Conservation (phyloP, 64 coral and sea anemone species). For the Stylophora pistillata region DNA sequence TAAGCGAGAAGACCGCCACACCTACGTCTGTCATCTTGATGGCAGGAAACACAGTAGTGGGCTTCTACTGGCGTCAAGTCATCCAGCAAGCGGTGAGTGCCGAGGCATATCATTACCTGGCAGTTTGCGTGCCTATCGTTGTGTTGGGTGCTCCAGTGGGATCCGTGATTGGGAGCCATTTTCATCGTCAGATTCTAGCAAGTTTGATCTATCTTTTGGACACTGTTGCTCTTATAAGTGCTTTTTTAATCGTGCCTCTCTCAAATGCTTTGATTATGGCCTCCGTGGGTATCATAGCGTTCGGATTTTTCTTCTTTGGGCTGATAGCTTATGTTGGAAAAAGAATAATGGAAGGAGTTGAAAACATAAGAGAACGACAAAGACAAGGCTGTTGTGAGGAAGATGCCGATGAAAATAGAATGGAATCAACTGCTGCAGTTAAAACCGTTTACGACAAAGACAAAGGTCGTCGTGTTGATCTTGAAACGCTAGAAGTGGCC, state of each 20-base stretch:
- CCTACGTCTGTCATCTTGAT: conserved; percentile 74
- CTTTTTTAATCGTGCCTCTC: conserved; percentile 31
- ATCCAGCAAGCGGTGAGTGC: conserved; percentile 41
- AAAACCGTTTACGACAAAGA: no score
- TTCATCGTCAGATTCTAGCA: conserved; percentile 71
- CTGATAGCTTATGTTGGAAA: conserved; percentile 41
- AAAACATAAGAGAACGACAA: background rate
- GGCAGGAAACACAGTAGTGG: conserved; percentile 76
- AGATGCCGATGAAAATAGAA: background rate
- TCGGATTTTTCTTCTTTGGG: conserved; percentile 66
- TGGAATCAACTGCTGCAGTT: no score
- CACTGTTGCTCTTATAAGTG: conserved; percentile 61
- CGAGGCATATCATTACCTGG: conserved; percentile 56
- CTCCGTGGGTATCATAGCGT: conserved; percentile 43
- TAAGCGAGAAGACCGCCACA: conserved; percentile 80
- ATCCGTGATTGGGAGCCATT: conserved; percentile 69
- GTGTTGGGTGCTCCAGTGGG: conserved; percentile 70
- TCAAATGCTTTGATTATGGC: conserved; percentile 27
- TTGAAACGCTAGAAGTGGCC: background rate
- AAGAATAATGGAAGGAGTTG: conserved; percentile 33
- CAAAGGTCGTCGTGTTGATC: background rate
- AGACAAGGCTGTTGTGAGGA: background rate
- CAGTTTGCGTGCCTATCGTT: conserved; percentile 72
- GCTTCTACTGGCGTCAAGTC: conserved; percentile 77
- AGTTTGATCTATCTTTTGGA: conserved; percentile 52